These are phyloP conservation scores for Psettodes erumei DNA, from an alignment of 2,113 vertebrate genomes.

Conservation along the genomic window DNA sequence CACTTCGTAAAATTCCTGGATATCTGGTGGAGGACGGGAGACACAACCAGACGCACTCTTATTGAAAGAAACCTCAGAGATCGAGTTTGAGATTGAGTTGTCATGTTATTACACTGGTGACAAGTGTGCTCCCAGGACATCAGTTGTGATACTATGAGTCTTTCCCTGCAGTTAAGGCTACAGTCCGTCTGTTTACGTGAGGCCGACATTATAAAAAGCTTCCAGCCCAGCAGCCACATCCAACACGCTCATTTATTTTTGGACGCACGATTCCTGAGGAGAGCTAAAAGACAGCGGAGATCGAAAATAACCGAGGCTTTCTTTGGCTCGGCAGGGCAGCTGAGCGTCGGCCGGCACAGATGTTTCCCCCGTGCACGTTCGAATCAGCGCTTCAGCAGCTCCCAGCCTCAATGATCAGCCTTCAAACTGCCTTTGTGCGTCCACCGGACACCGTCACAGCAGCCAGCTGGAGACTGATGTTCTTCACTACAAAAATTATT, in stretches of 20 bases:
- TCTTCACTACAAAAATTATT: too few species aligned
- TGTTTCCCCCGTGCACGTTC: conserved; percentile 29
- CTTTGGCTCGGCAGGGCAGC: conserved; percentile 29
- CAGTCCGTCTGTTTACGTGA: not conserved
- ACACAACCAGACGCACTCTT: not conserved
- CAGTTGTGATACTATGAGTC: not conserved
- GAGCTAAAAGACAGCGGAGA: not conserved
- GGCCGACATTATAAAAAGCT: conserved; percentile 11
- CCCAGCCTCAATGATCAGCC: not conserved
- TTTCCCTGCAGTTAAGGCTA: not conserved
- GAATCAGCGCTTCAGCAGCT: conserved; percentile 36
- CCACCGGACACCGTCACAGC: too few species aligned
- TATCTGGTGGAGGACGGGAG: conserved; percentile 82
- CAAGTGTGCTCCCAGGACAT: too few species aligned
- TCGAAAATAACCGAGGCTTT: conserved; percentile 52
- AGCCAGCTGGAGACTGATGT: too few species aligned
- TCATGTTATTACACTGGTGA: too few species aligned
- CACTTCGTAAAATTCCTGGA: conserved; percentile 99
- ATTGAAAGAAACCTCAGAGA: not conserved
- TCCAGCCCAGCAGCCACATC: conserved; percentile 14
- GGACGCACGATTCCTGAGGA: conserved; percentile 18
- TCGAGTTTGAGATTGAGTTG: too few species aligned
- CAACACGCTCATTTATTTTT: conserved; percentile 42
- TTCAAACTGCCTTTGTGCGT: too few species aligned
- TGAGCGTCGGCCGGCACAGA: conserved; percentile 41